These are phyloP conservation scores for Willowsia nigromaculata DNA, from an alignment of 2,888 invertebrate genomes.

Conservation along the genomic window DNA sequence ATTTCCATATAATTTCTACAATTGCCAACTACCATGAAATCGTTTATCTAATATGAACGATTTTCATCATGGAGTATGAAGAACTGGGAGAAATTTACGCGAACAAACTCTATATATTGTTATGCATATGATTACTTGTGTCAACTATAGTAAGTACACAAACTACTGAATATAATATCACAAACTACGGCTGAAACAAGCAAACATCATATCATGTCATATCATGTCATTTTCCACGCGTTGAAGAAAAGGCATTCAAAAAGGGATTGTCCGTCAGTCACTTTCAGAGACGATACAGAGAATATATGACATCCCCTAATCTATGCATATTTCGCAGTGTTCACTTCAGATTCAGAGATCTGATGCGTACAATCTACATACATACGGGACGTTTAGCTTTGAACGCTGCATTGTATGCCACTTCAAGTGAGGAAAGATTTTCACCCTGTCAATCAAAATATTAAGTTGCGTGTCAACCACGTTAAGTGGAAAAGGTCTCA, in stretches of 20 bases:
- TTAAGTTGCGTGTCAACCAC: conserved; percentile 65
- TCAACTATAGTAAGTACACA: no score
- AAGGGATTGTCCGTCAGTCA: conserved; percentile 47
- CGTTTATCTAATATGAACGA: conserved; percentile 14
- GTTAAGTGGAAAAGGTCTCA: conserved; percentile 63
- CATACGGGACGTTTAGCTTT: not conserved
- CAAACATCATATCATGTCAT: conserved; percentile 18
- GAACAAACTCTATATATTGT: no score
- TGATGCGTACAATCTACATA: not conserved
- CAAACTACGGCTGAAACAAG: conserved; percentile 27
- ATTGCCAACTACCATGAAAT: conserved; percentile 64
- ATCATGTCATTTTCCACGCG: conserved; percentile 51
- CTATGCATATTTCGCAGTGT: not conserved
- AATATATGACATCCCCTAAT: not conserved
- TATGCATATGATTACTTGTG: no score
- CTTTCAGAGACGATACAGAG: conserved; percentile 17
- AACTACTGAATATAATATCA: no score
- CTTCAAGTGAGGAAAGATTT: conserved; percentile 73
- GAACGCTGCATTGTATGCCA: conserved; percentile 29
- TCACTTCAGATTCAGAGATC: not conserved
- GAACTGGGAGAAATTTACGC: no score
- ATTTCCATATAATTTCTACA: conserved; percentile 67
- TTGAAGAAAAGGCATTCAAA: conserved; percentile 17
- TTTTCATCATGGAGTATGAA: no score
- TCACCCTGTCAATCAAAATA: conserved; percentile 76